These are phyloP conservation scores for Archegozetes longisetosus DNA, from an alignment of 1,140 invertebrate genomes.

Conservation along the genomic window DNA sequence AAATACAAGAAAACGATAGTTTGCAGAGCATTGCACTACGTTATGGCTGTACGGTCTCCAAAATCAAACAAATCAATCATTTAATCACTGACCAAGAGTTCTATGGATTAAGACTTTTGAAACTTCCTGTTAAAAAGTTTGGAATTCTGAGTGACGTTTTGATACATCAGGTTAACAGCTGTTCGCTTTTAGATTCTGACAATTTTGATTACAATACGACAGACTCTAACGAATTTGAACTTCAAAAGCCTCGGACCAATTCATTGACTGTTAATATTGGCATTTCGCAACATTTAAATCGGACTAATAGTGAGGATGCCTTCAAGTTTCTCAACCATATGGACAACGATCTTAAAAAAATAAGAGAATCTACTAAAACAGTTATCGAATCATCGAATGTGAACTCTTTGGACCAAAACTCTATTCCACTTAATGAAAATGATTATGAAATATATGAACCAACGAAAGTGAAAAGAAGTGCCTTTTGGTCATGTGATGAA, in stretches of 20 bases:
- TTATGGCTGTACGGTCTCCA: slow-evolving; percentile 65
- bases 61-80: slow-evolving; percentile 20
- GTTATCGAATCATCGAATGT: slow-evolving; percentile 1
- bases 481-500: slow-evolving; percentile 11
- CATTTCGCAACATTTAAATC: slow-evolving; percentile 12
- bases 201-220: not conserved
- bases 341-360: slow-evolving; percentile 20
- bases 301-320: slow-evolving; percentile 14
- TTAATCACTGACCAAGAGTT: slow-evolving; percentile 20
- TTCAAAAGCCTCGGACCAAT: not conserved
- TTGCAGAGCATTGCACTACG: slow-evolving; percentile 77
- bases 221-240: not conserved
- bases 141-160: slow-evolving; percentile 19
- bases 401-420: not conserved
- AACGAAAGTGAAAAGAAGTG: not conserved
- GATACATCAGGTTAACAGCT: not conserved
- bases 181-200: not conserved
- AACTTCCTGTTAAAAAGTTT: slow-evolving; percentile 21
- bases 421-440: not conserved
- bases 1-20: slow-evolving; percentile 61
- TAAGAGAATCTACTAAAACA: slow-evolving; percentile 15
- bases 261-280: slow-evolving; percentile 19
- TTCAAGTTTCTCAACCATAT: slow-evolving; percentile 19
- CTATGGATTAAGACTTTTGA: slow-evolving; percentile 13
- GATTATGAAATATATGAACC: not conserved